These are phyloP conservation scores for Campoletis sonorensis DNA, from an alignment of 1,140 invertebrate species.

Conservation along the genomic window DNA sequence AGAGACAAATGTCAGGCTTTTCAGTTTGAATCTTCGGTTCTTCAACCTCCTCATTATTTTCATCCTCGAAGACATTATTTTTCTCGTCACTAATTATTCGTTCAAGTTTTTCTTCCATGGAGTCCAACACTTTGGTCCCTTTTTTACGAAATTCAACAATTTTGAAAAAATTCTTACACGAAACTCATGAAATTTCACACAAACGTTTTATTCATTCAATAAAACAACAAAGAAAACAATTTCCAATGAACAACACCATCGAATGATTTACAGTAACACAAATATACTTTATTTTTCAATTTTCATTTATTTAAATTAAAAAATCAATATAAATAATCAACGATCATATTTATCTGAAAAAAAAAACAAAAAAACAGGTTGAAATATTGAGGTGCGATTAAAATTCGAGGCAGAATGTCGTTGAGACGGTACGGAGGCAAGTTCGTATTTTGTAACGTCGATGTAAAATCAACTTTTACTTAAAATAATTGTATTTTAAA, in stretches of 20 bases:
- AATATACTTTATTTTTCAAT: slow-evolving; percentile 64
- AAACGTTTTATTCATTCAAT: neutral
- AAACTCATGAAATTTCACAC: neutral
- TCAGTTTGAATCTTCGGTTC: neutral
- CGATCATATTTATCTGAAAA: slow-evolving; percentile 39
- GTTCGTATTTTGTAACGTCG: neutral
- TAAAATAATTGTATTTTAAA: slow-evolving; percentile 8
- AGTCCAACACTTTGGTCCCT: neutral
- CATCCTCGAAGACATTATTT: neutral
- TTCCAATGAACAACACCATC: neutral
- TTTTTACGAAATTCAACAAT: neutral
- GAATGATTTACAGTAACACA: slow-evolving; percentile 61
- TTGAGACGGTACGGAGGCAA: slow-evolving; percentile 25
- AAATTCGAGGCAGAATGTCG: slow-evolving; percentile 11
- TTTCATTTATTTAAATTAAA: slow-evolving; percentile 45
- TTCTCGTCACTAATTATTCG: neutral
- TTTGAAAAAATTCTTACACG: neutral
- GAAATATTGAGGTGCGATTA: slow-evolving; percentile 16
- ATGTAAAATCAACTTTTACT: neutral
- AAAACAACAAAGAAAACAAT: neutral
- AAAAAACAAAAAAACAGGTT: neutral
- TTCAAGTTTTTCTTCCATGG: neutral
- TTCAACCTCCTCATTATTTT: neutral
- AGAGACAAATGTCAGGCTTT: neutral
- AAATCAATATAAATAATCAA: slow-evolving; percentile 59